Conservation (phyloP, 2,888 invertebrate genomes). For the Agrotis puta region DNA sequence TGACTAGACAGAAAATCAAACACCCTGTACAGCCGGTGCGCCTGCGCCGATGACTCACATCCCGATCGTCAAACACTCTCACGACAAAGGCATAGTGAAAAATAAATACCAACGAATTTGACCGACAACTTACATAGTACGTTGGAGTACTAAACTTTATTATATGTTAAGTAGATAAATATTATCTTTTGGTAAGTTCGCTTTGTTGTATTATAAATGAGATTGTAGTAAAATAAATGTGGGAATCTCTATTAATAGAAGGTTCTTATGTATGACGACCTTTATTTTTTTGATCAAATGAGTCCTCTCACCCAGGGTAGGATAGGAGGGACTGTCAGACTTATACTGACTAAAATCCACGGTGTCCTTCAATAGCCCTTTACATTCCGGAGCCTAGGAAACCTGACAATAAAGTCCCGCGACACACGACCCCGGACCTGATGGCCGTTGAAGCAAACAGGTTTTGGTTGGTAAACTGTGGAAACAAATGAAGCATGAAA, state of each 20-base stretch:
- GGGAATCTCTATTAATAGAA: not conserved
- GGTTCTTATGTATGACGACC: not conserved
- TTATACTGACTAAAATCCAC: no score
- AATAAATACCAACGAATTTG: conserved; percentile 77
- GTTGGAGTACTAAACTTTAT: conserved; percentile 60
- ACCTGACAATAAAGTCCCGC: no score
- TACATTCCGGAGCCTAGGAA: no score
- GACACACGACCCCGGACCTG: no score
- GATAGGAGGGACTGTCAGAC: no score
- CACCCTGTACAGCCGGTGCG: conserved; percentile 78
- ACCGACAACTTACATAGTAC: conserved; percentile 72
- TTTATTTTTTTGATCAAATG: no score
- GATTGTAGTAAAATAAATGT: not conserved
- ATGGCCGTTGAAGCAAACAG: not conserved
- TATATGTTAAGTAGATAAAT: conserved; percentile 55
- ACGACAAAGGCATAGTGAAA: conserved; percentile 86
- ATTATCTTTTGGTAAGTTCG: conserved; percentile 43
- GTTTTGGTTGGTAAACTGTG: not conserved
- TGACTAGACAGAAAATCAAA: conserved; percentile 34
- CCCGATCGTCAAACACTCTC: conserved; percentile 87
- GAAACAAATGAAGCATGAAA: not conserved
- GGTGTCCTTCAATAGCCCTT: no score
- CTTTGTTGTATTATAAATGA: conserved; percentile 38
- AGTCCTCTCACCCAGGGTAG: no score
- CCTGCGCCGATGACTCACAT: conserved; percentile 86